Evolutionary conservation across 2,888 invertebrate species (phyloP), one percentile per base, ranked within the genome.

Genomic region (Antheraea assamensis): DNA sequence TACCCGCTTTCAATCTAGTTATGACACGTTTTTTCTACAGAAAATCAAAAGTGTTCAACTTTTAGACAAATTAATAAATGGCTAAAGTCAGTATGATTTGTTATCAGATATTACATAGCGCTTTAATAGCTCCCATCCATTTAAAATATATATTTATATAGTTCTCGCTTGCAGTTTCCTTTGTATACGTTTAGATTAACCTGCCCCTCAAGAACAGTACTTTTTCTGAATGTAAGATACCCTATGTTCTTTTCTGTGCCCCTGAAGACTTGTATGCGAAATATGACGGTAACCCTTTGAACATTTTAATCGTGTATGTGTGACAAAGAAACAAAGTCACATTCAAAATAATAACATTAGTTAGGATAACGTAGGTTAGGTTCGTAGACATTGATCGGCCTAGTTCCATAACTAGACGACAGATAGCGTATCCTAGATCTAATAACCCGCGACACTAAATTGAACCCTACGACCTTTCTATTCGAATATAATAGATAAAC

Each of bases 401-500:
- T 64, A 15, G 17, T 27, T 64, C 5, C 61, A 30, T 30, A 27
- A 64, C 30, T 64, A 64, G 21, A 21, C 4, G 27, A 64, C 5
- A 17, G 61, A 64, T 64, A 64, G 30, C 30, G 61, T 30, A 64
- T 30, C 30, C 61, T 64, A 64, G 61, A 64, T 64, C 61, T 17
- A 64, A 15, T 64, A 64, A 64, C 61, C 61, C 30, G 8, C 30
- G 61, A 64, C 61, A 64, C 30, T 17, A 64, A 30, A 64, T 30
- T 64, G 30, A 30, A 64, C 61, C 61, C 30, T 64, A 64, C 30
- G 17, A 64, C 61, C 61, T 64, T 30, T 64, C 27, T 30, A 27
- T 64, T 17, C 27, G 17, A 64, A 64, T 30, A 15, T 64, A 61
- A n/a, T 27, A 19, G 61, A 61, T 61, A 64, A 27, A 30, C 19